Base-by-base conservation (phyloP, 1,140 invertebrate genomes). In the Zaprionus ornatus region DNA sequence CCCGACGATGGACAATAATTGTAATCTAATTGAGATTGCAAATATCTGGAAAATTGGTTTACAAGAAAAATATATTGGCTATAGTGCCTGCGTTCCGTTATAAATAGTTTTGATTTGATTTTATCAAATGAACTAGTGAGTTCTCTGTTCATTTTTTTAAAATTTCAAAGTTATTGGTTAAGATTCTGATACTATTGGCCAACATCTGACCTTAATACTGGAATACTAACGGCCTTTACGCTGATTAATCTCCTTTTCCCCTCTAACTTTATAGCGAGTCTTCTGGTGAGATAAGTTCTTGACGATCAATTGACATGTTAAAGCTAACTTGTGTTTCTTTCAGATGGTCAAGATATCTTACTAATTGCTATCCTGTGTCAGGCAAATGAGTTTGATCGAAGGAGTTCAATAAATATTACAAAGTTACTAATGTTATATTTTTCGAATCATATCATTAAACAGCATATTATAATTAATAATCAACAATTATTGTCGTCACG, bases 341-440 rank as follows among this genome's bases (percentile, higher is more conserved):
- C 21, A 86, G 82, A 68, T 86, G 4, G 76, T 83, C 4, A 79
- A 82, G 5, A 60, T 86, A 40, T 72, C 82, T 0, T 86, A 86
- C 60, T 74, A 76, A 0, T 57, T 86, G 25, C 61, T 81, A n/a
- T 73, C 82, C 2, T 82, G 81, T 29, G 72, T 86, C 3, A 80
- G 71, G 21, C 71, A 86, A 35, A 52, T 82, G 21, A 74, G 75
- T 55, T 52, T 84, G 0, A 76, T 62, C 6, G 77, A 81, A 12
- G 40, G n/a, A 45, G n/a, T 10, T 3, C 40, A 17, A 3, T 45
- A 7, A 45, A 17, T 45, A 9, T 7, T 45, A 1, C 0, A 45
- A n/a, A 45, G 2, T n/a, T 9, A 45, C 7, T 45, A 0, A 17
- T 9, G n/a, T 0, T n/a, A 40, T 40, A 37, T n/a, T 40, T 40